Percentiles rank a stretch among this genome's conserved stretches.
These are phyloP conservation scores for Poeciliopsis turneri DNA, from an alignment of 2,797 vertebrate species.

Conservation along the genomic window DNA sequence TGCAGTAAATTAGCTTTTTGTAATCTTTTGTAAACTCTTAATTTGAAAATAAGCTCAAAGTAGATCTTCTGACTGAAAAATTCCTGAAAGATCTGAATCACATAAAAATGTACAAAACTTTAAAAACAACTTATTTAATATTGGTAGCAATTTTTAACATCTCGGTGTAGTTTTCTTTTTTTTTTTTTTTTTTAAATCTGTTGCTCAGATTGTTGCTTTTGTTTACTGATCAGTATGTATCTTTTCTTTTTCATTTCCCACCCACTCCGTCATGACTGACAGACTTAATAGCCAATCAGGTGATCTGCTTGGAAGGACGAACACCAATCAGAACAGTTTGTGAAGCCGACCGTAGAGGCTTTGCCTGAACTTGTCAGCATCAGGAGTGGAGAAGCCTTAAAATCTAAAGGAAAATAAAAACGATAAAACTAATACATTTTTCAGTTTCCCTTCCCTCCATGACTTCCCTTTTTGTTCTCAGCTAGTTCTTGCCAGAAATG, in stretches of 20 bases:
- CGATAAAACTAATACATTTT: slow-evolving; percentile 26
- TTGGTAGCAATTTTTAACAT: slow-evolving; percentile 67
- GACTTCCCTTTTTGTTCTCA: slow-evolving; percentile 23
- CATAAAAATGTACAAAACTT: slow-evolving; percentile 93
- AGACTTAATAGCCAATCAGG: slow-evolving; percentile 56
- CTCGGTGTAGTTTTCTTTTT: slow-evolving; percentile 63
- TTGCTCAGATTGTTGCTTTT: slow-evolving; percentile 40
- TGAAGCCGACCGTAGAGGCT: slow-evolving; percentile 35
- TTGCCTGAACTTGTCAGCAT: slow-evolving; percentile 61
- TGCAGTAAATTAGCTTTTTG: slow-evolving; percentile 71
- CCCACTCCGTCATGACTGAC: slow-evolving; percentile 74
- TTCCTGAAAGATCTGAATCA: slow-evolving; percentile 92
- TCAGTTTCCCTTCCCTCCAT: slow-evolving; percentile 18
- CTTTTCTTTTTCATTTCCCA: slow-evolving; percentile 20
- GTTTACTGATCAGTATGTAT: slow-evolving; percentile 65
- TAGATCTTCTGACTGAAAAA: slow-evolving; percentile 92
- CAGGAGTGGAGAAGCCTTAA: slow-evolving; percentile 60
- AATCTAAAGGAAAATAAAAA: slow-evolving; percentile 19
- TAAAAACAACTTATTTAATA: slow-evolving; percentile 89
- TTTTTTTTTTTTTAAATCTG: slow-evolving; percentile 43
- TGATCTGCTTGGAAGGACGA: slow-evolving; percentile 22
- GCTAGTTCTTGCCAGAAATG: slow-evolving; percentile 36
- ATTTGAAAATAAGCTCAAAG: slow-evolving; percentile 87
- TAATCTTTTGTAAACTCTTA: slow-evolving; percentile 78
- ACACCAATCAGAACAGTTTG: slow-evolving; percentile 50